Conservation (phyloP, 1,140 invertebrate species). For the Zaprionus nigranus region DNA sequence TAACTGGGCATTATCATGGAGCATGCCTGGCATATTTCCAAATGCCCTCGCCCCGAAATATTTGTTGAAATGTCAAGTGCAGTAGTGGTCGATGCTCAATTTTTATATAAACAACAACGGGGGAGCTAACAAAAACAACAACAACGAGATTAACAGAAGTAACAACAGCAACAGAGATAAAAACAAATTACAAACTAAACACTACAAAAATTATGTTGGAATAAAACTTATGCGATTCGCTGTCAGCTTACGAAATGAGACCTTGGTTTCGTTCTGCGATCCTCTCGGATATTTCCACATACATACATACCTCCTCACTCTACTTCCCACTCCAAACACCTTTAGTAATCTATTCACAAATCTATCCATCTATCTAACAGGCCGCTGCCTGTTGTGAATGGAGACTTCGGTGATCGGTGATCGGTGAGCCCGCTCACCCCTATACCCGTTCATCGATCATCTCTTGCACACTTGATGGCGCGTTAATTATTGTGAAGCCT, state of each 20-base stretch:
- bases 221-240: slow-evolving; percentile 26
- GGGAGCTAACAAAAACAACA: slow-evolving; percentile 20
- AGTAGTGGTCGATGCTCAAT: slow-evolving; percentile 30
- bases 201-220: slow-evolving; percentile 25
- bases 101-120: slow-evolving; percentile 30
- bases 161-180: slow-evolving; percentile 14
- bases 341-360: slow-evolving; percentile 2
- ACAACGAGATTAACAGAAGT: slow-evolving; percentile 28
- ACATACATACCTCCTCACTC: not conserved
- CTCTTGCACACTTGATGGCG: slow-evolving; percentile 30
- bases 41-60: slow-evolving; percentile 63
- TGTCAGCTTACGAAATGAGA: slow-evolving; percentile 47
- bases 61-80: slow-evolving; percentile 79
- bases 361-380: not conserved
- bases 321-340: not conserved
- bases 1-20: slow-evolving; percentile 58
- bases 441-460: slow-evolving; percentile 30
- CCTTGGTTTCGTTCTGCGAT: slow-evolving; percentile 32
- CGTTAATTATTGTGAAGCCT: slow-evolving; percentile 52
- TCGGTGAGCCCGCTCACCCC: not conserved
- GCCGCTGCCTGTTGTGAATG: no score
- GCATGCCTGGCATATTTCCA: slow-evolving; percentile 77
- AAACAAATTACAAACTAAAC: slow-evolving; percentile 5
- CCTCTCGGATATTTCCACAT: slow-evolving; percentile 7
- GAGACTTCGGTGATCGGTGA: no score